Evolutionary conservation across 2,888 invertebrate genomes (phyloP).

Genomic region (Bugulina stolonifera): DNA sequence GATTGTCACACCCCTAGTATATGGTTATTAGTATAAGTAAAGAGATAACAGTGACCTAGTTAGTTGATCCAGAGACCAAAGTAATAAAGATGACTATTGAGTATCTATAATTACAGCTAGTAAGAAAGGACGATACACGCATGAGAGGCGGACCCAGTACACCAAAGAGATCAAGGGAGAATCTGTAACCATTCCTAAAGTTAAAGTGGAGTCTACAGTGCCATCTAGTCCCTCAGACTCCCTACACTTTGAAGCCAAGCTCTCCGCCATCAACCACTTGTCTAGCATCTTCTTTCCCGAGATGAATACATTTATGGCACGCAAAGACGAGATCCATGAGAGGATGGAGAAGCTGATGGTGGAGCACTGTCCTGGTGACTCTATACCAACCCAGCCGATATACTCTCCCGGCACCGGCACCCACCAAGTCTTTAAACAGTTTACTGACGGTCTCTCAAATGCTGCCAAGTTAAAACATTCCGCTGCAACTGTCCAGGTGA

Average conservation of each 20-base stretch:
- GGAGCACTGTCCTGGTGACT: slow-evolving; percentile 10
- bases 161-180: slow-evolving; percentile 19
- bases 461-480: background rate
- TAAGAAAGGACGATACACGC: slow-evolving; percentile 20
- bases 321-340: background rate
- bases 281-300: background rate
- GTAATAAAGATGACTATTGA: no score
- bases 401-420: background rate
- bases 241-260: background rate
- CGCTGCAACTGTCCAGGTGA: background rate
- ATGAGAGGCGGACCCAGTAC: slow-evolving; percentile 16
- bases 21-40: no score
- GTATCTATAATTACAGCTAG: no score
- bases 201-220: background rate
- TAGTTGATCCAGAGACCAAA: no score
- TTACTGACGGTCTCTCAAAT: background rate
- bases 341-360: background rate
- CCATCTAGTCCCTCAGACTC: background rate
- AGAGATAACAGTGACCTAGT: no score
- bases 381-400: background rate
- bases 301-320: background rate
- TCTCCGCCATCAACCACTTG: background rate
- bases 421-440: background rate
- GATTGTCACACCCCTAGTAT: no score
- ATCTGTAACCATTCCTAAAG: background rate